Evolutionary conservation across 30 jellyfish, hydroid and myxozoan species (phyloP).

Genomic region (Turritopsis rubra): DNA sequence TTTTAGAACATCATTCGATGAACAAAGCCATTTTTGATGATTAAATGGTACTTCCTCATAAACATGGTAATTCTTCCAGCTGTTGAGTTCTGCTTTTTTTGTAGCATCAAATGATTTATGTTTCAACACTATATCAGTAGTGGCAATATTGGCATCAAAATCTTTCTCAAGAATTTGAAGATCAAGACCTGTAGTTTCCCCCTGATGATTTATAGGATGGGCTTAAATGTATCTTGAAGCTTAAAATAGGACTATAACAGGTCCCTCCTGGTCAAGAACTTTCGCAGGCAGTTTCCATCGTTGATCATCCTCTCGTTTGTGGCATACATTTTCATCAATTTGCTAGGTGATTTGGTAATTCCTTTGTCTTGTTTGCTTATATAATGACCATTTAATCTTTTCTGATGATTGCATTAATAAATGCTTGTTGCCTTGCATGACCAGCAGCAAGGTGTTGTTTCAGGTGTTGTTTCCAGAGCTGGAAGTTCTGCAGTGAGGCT

Average conservation of each 20-base stretch:
- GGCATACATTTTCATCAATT: slow-evolving; percentile 3
- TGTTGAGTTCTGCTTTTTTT: slow-evolving; percentile 19
- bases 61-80: slow-evolving; percentile 23
- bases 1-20: background rate
- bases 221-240: background rate
- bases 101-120: slow-evolving; percentile 13
- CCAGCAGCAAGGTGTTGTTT: background rate
- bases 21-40: background rate
- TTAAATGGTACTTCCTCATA: too few relatives aligned
- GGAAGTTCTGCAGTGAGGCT: background rate
- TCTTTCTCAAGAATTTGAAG: background rate
- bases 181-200: background rate
- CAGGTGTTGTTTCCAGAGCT: background rate
- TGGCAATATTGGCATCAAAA: background rate
- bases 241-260: background rate
- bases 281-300: background rate
- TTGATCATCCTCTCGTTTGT: slow-evolving; percentile 2
- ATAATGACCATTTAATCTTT: too few relatives aligned
- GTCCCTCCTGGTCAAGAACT: slow-evolving; percentile 9
- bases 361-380: slow-evolving; percentile 3
- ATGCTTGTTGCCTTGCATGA: background rate
- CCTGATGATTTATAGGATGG: slow-evolving; percentile 1
- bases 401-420: background rate
- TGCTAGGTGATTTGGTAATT: background rate
- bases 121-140: slow-evolving; percentile 1